Evolutionary conservation across 2,797 vertebrate species (phyloP), one percentile per base, ranked within the genome.

Genomic region (Scarus forsteni): DNA sequence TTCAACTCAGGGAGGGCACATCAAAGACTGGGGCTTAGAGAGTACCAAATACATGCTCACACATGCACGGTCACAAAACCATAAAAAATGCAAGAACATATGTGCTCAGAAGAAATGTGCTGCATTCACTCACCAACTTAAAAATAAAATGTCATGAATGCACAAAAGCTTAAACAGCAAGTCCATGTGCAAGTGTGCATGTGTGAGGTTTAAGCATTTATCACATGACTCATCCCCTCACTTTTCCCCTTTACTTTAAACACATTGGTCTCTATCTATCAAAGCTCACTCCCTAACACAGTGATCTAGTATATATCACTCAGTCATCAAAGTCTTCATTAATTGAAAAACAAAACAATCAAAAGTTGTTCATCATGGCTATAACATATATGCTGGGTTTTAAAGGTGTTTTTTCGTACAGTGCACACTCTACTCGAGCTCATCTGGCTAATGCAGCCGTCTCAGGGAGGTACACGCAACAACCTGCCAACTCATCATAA

Each of bases 1-100:
- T 94, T 94, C 92, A 95, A 93, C 89, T 93, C 85, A 52, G 84
- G 88, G 81, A 91, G 85, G 87, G 83, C 77, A 94, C 90, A 93
- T 95, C 94, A 95, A 95, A 95, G 94, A 85, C 75, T 6, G 83
- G 65, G 78, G 83, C 90, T 92, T 90, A 84, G 86, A 87, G 85
- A 89, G 81, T 71, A 63, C 75, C 85, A 80, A 80, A 86, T 66
- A 65, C 79, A 80, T 36, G 62, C 62, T 57, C 82, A 70, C 69
- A 70, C 69, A 69, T 34, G 50, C 60, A 1, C 61, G 45, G 58
- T 38, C 52, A 59, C 60, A 72, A 49, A 85, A 63, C 81, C 85
- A 92, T 82, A 60, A 86, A 86, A 85, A 81, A 90, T 88, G 71
- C 75, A 87, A 75, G 60, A 53, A 79, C 46, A 55, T 61, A 58